These are phyloP conservation scores for Brachypodius melanocephalos DNA, from an alignment of 2,113 vertebrate genomes.

Conservation along the genomic window DNA sequence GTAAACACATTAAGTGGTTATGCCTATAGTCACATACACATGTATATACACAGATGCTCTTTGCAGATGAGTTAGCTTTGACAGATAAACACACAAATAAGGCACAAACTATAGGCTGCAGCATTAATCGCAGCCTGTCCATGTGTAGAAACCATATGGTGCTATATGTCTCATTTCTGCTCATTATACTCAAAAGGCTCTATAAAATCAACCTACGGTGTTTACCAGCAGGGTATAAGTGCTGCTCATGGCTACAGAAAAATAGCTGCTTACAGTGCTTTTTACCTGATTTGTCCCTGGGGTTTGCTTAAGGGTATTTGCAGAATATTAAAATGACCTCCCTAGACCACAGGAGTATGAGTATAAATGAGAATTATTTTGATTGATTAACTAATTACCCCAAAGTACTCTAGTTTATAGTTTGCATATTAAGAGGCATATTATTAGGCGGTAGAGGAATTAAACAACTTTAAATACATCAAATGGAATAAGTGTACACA, in stretches of 20 bases:
- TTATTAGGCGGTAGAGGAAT: slow-evolving; percentile 1
- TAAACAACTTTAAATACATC: slow-evolving; percentile 28
- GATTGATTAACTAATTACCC: slow-evolving; percentile 63
- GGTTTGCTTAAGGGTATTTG: slow-evolving; percentile 29
- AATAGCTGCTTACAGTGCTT: not conserved
- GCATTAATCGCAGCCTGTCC: not conserved
- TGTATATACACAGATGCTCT: not conserved
- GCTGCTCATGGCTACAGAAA: not conserved
- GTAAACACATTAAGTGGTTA: not conserved
- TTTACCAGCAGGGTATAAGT: slow-evolving; percentile 21
- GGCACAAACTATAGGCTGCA: not conserved
- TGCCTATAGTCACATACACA: not conserved
- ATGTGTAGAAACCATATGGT: slow-evolving; percentile 7
- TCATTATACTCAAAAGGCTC: not conserved
- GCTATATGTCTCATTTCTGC: not conserved
- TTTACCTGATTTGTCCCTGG: not conserved
- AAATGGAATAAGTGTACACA: not conserved
- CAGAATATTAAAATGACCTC: slow-evolving; percentile 57
- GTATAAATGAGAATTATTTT: slow-evolving; percentile 49
- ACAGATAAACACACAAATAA: not conserved
- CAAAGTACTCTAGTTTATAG: slow-evolving; percentile 15
- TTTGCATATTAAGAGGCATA: slow-evolving; percentile 18
- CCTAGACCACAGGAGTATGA: not conserved
- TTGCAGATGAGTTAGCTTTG: slow-evolving; percentile 6
- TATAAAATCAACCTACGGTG: not conserved